Percentiles rank a stretch among this genome's conserved stretches.
Conservation (phyloP, 2,888 invertebrate genomes). For the Hemistola chrysoprasaria region DNA sequence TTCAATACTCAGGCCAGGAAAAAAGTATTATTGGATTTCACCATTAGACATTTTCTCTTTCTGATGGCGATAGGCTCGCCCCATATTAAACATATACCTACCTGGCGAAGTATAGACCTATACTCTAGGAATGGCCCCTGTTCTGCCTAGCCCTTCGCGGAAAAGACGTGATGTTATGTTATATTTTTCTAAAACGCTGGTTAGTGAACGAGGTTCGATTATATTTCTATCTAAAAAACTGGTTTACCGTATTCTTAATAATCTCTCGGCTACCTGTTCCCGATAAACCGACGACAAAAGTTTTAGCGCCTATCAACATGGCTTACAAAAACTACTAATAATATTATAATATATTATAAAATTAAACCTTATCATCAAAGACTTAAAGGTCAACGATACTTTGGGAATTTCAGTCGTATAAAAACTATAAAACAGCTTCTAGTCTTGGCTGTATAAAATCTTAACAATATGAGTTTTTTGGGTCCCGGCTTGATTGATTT, state of each 20-base stretch:
- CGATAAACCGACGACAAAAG: conserved; percentile 17
- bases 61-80: no score
- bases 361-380: neutral
- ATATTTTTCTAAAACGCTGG: no score
- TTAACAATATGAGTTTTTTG: conserved; percentile 18
- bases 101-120: no score
- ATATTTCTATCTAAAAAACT: neutral
- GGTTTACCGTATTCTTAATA: conserved; percentile 10
- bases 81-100: no score
- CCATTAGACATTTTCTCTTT: no score
- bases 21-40: no score
- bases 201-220: no score
- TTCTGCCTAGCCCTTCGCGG: no score
- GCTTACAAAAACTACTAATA: neutral
- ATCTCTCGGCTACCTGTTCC: conserved; percentile 12
- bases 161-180: no score
- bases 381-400: neutral
- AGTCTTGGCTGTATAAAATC: conserved; percentile 28
- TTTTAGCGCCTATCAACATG: conserved; percentile 12
- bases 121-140: no score
- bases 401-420: no score
- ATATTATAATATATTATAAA: neutral
- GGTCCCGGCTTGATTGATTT: conserved; percentile 17
- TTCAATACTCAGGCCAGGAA: no score
- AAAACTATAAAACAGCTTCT: conserved; percentile 25